Base-by-base conservation (phyloP, 64 coral and sea anemone genomes). In the Cladopsammia gracilis region DNA sequence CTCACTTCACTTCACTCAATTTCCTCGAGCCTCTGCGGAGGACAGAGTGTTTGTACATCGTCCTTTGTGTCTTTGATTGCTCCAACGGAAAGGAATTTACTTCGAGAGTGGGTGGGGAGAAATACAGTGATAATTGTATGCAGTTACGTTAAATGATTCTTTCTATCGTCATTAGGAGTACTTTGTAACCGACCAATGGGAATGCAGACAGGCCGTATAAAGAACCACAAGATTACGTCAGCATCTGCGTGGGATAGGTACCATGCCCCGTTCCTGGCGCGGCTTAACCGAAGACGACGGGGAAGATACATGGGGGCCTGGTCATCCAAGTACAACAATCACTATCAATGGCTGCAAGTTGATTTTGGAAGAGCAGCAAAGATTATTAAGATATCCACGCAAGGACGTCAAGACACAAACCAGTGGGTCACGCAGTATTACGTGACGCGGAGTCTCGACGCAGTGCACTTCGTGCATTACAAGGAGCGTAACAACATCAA, bases 291-390 rank as follows among this genome's bases (percentile, higher is more conserved):
- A 50, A 58, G 20, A 14, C 75, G 73, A 74, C 73, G 81, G 7
- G 64, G 87, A 7, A 48, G 87, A 12, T 87, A 73, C 79, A 75
- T 81, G 23, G 95, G 95, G 5, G 82, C 88, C 20, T 97, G 95
- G 95, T 85, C 78, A 9, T 53, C 88, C 14, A 97, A 97, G 45
- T 93, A 93, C 65, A 97, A 97, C 25, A 93, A 94, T 18, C 46
- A 70, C 3, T 89, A 91, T n/a, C 95, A 97, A 57, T 97, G 87
- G 87, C 67, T 94, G 16, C 92, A 97, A 75, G 82, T 87, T 86
- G 82, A 93, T 16, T 93, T 93, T 70, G 64, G 74, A 58, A 64
- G 24, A 64, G 70, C 91, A 25, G 73, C 91, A 1, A 93, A 93
- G 59, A 76, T 93, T 16, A 93, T 93, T 5, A 86, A 76, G 71